Evolutionary conservation across 2,113 vertebrate genomes (phyloP).

Genomic region (Chunga burmeisteri): DNA sequence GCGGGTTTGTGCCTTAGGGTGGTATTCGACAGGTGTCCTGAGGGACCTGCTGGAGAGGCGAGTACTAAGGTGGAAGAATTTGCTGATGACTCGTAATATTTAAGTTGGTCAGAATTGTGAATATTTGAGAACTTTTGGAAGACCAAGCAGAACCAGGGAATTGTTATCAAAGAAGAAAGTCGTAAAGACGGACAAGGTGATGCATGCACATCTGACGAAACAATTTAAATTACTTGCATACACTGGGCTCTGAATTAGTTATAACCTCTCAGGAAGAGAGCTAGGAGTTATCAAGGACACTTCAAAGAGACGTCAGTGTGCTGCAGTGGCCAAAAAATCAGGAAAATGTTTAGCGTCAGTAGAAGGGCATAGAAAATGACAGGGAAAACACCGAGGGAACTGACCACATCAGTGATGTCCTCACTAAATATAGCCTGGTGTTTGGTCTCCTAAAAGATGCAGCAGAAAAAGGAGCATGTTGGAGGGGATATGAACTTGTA

Average conservation of each 20-base stretch:
- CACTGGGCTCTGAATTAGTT: background rate
- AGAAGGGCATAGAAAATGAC: slow-evolving; percentile 16
- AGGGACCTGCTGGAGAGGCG: background rate
- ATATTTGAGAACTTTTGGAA: background rate
- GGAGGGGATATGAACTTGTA: background rate
- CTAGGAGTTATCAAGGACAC: slow-evolving; percentile 41
- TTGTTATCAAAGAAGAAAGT: background rate
- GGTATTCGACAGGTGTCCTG: background rate
- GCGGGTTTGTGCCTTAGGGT: background rate
- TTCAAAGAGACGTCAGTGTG: background rate
- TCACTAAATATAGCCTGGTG: slow-evolving; percentile 28
- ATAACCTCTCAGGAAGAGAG: background rate
- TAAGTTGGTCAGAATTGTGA: background rate
- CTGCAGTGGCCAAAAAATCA: background rate
- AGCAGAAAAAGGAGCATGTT: background rate
- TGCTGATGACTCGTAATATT: background rate
- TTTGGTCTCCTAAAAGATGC: background rate
- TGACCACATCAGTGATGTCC: background rate
- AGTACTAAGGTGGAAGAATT: background rate
- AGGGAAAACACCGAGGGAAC: slow-evolving; percentile 16
- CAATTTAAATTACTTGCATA: background rate
- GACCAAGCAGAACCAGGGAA: background rate
- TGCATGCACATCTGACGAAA: background rate
- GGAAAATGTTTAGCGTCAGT: background rate
- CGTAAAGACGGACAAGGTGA: background rate